These are phyloP conservation scores for Bicyclus anynana DNA, from an alignment of 1,140 invertebrate species.

Conservation along the genomic window DNA sequence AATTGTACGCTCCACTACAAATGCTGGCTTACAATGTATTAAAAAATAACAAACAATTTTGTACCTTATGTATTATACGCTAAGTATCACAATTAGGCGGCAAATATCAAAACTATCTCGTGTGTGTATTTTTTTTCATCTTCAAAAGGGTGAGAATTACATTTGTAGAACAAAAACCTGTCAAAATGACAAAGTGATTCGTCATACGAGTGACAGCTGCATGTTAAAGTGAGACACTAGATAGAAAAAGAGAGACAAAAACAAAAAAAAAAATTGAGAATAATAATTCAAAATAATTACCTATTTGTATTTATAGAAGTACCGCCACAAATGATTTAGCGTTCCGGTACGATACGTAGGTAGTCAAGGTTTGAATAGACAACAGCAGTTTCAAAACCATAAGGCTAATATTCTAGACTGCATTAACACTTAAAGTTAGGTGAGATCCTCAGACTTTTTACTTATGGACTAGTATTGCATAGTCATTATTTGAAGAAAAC, in stretches of 20 bases:
- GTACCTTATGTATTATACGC: not conserved
- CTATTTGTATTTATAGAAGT: not conserved
- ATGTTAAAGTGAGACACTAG: constrained; percentile 30
- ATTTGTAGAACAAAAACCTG: constrained; percentile 57
- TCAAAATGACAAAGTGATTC: constrained; percentile 71
- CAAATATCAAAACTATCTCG: not conserved
- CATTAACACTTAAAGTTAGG: no score
- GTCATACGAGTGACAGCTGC: constrained; percentile 64
- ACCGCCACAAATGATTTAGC: no score
- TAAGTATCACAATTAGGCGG: not conserved
- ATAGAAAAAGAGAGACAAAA: constrained; percentile 10
- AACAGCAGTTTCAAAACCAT: no score
- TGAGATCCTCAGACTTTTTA: no score
- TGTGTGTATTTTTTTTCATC: constrained; percentile 21
- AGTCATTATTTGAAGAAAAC: no score
- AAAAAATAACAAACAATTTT: not conserved
- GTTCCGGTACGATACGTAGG: no score
- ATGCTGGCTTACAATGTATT: not conserved
- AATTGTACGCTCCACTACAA: constrained; percentile 12
- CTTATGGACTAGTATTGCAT: no score
- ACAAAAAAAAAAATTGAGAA: constrained; percentile 21
- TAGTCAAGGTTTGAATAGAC: no score
- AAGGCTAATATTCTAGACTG: no score
- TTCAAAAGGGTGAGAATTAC: constrained; percentile 66
- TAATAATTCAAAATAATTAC: constrained; percentile 16